Conservation (phyloP, 2,113 vertebrate genomes). For the Ibidorhyncha struthersii region DNA sequence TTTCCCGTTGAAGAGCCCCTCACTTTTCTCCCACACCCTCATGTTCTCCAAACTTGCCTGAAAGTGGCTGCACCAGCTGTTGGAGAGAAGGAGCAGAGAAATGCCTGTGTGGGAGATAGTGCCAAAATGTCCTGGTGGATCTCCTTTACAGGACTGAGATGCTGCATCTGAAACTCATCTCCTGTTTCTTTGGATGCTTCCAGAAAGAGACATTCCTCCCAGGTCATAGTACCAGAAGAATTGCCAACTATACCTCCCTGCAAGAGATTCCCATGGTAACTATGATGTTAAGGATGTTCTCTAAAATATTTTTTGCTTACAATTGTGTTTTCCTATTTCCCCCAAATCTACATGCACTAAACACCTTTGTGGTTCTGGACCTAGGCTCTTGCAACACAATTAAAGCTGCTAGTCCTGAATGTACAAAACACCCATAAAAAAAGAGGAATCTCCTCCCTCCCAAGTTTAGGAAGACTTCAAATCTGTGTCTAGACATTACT, state of each 20-base stretch:
- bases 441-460: not conserved
- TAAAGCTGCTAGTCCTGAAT: not conserved
- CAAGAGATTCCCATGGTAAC: conserved; percentile 32
- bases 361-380: not conserved
- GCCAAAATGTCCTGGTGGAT: not conserved
- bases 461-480: not conserved
- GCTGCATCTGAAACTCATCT: not conserved
- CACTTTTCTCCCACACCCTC: not conserved
- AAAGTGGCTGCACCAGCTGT: not conserved
- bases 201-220: conserved; percentile 4
- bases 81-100: not conserved
- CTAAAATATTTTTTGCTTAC: not conserved
- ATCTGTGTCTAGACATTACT: not conserved
- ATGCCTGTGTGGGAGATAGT: not conserved
- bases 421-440: not conserved
- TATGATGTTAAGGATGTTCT: not conserved
- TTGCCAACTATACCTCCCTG: conserved; percentile 17
- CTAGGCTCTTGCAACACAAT: not conserved
- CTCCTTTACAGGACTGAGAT: not conserved
- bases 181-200: conserved; percentile 23
- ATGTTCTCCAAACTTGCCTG: not conserved
- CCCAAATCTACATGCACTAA: not conserved
- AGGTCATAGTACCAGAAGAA: conserved; percentile 18
- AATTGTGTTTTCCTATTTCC: not conserved
- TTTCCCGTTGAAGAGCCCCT: not conserved